Evolutionary conservation across 2,113 vertebrate genomes (phyloP).

Genomic region (Ophthalmotilapia sp.): DNA sequence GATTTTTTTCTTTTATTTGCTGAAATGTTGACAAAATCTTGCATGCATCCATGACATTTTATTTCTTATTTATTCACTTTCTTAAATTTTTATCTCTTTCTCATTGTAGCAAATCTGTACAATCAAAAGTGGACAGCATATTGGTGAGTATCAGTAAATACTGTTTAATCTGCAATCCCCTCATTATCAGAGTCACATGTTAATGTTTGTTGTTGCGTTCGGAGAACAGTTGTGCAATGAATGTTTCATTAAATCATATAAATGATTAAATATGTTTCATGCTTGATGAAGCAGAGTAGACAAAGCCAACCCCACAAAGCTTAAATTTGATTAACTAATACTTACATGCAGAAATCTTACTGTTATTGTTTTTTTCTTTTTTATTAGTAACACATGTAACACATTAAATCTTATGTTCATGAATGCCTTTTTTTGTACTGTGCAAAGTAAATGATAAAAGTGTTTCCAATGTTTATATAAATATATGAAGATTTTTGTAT

Average conservation of each 20-base stretch:
- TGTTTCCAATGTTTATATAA: background rate
- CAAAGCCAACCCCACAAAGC: background rate
- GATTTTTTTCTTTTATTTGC: background rate
- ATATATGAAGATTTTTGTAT: background rate
- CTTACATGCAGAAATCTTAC: background rate
- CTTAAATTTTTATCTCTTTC: slow-evolving; percentile 25
- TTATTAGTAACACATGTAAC: background rate
- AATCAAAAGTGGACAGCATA: slow-evolving; percentile 99
- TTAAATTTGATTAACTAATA: background rate
- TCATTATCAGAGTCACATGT: background rate
- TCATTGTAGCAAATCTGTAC: slow-evolving; percentile 92
- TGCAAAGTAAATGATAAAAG: background rate
- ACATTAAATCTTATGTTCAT: background rate
- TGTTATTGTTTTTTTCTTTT: background rate
- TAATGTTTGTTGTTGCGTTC: background rate
- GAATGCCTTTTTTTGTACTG: background rate
- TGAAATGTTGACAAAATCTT: background rate
- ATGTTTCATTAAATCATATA: background rate
- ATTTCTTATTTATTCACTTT: background rate
- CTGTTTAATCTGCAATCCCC: background rate
- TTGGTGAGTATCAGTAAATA: slow-evolving; percentile 84
- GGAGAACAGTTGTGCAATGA: background rate
- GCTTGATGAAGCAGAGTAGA: background rate
- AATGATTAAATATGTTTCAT: background rate
- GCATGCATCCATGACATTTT: background rate